phyloP scores from a whole-genome alignment of 2,113 vertebrate genomes.

The Raja brachyura region DNA sequence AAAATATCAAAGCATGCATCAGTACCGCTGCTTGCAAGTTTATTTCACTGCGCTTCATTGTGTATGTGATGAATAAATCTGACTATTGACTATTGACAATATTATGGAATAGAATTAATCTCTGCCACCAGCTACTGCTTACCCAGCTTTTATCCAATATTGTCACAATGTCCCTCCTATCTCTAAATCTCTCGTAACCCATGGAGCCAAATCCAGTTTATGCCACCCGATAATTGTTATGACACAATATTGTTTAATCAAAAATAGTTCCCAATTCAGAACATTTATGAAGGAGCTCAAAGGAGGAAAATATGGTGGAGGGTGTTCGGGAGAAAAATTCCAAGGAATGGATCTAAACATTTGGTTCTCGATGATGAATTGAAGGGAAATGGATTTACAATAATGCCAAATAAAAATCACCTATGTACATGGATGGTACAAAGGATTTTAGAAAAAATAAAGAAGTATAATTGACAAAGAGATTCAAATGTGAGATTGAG shows the following conservation, averaged over 20 bases:
- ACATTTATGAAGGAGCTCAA: too few relatives aligned
- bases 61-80: too few relatives aligned
- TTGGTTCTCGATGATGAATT: too few relatives aligned
- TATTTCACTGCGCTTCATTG: too few relatives aligned
- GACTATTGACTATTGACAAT: too few relatives aligned
- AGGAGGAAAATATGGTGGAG: too few relatives aligned
- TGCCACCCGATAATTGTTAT: too few relatives aligned
- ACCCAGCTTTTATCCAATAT: not conserved
- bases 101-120: not conserved
- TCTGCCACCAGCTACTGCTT: not conserved
- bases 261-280: not conserved
- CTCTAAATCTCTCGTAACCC: not conserved
- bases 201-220: not conserved
- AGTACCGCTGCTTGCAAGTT: too few relatives aligned
- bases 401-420: not conserved
- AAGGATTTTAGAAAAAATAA: not conserved
- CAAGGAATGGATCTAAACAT: not conserved
- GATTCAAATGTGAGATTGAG: not conserved
- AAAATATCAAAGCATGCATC: not conserved
- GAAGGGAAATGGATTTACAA: not conserved
- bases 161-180: not conserved
- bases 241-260: not conserved
- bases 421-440: too few relatives aligned
- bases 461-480: not conserved
- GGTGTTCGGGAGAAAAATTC: not conserved